Evolutionary conservation across 1,140 invertebrate genomes (phyloP).

Genomic region (Nasonia vitripennis): DNA sequence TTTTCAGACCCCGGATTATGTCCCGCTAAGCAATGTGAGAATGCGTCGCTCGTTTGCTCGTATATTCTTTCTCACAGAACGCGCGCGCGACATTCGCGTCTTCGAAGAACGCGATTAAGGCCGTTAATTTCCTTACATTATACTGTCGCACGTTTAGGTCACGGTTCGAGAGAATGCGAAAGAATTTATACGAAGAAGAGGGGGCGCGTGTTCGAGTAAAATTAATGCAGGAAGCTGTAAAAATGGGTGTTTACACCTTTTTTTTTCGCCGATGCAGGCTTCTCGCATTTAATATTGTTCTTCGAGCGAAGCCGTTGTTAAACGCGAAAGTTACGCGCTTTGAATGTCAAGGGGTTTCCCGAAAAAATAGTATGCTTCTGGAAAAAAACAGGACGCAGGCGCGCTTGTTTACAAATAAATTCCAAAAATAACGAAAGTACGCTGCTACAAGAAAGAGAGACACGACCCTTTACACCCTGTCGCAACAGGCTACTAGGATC

Average conservation of each 20-base stretch:
- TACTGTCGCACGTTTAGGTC: not conserved
- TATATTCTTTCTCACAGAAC: not conserved
- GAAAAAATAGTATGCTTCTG: no score
- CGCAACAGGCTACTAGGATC: slow-evolving; percentile 1
- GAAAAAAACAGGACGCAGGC: no score
- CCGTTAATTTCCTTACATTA: not conserved
- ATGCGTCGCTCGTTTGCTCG: not conserved
- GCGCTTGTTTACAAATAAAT: not conserved
- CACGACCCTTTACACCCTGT: not conserved
- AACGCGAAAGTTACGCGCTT: no score
- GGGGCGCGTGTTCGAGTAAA: no score
- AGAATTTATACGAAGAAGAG: no score
- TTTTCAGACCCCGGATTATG: slow-evolving; percentile 27
- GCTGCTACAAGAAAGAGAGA: not conserved
- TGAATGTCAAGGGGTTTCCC: no score
- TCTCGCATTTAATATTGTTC: no score
- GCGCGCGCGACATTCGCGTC: not conserved
- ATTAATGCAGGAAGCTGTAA: no score
- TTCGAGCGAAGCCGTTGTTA: no score
- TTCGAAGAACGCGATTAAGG: not conserved
- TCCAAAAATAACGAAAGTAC: not conserved
- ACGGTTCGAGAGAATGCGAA: not conserved
- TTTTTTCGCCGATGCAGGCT: no score
- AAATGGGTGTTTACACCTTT: no score
- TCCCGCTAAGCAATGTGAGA: not conserved